Percentiles rank a stretch among this genome's conserved stretches.
phyloP scores from a whole-genome alignment of 2,888 invertebrate genomes.

The Iphiclides podalirius region DNA sequence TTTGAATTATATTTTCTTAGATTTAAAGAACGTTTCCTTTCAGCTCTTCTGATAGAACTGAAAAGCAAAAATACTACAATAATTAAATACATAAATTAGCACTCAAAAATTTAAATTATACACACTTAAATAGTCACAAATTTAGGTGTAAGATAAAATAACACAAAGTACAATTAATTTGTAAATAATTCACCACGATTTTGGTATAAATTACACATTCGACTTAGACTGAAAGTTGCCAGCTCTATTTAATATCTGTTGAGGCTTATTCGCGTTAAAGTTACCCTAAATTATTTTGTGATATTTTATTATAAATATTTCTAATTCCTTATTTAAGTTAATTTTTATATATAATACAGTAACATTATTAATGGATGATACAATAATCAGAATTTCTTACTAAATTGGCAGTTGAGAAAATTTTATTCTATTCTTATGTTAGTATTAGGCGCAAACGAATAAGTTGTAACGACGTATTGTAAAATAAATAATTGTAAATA shows the following conservation, averaged over 20 bases:
- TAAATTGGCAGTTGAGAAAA: conserved; percentile 3
- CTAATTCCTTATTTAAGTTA: conserved; percentile 39
- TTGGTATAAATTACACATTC: conserved; percentile 25
- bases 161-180: conserved; percentile 22
- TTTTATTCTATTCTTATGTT: conserved; percentile 5
- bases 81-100: not conserved
- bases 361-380: no score
- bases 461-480: conserved; percentile 67
- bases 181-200: conserved; percentile 23
- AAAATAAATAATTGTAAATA: conserved; percentile 78
- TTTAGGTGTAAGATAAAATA: conserved; percentile 19
- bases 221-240: conserved; percentile 32
- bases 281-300: conserved; percentile 77
- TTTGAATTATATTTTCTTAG: not conserved
- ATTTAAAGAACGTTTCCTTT: not conserved
- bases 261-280: conserved; percentile 58
- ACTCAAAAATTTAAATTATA: not conserved
- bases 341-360: not conserved
- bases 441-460: conserved; percentile 24
- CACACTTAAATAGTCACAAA: conserved; percentile 21
- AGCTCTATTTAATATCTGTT: conserved; percentile 40
- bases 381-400: no score
- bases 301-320: conserved; percentile 65
- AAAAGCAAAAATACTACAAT: not conserved
- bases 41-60: not conserved